These are phyloP conservation scores for Onychostoma macrolepis DNA, from an alignment of 2,113 vertebrate genomes.

Conservation along the genomic window DNA sequence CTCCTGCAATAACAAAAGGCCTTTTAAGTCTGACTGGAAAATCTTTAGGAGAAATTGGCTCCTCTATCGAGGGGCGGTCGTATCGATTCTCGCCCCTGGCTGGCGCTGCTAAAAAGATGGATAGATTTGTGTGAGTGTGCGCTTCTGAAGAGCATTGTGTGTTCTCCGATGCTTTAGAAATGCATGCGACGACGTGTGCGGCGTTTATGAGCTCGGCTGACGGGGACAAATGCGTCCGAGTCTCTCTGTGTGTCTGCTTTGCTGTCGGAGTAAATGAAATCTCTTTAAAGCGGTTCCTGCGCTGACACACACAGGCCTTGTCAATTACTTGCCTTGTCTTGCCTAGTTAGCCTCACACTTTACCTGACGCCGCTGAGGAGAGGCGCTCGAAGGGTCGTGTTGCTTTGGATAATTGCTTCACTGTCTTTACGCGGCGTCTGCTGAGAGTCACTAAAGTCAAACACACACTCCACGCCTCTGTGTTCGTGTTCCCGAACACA, in stretches of 20 bases:
- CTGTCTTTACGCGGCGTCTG: not conserved
- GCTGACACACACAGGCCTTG: slow-evolving; percentile 44
- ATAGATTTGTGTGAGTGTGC: slow-evolving; percentile 78
- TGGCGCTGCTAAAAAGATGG: slow-evolving; percentile 75
- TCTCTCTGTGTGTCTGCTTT: not conserved
- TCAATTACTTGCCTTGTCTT: slow-evolving; percentile 50
- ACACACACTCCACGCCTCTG: not conserved
- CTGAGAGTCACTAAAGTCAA: slow-evolving; percentile 1
- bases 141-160: slow-evolving; percentile 75
- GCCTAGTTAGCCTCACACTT: slow-evolving; percentile 34
- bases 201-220: slow-evolving; percentile 66
- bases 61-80: slow-evolving; percentile 72
- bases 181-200: slow-evolving; percentile 64
- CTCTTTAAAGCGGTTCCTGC: slow-evolving; percentile 49
- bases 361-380: not conserved
- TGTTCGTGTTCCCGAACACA: not conserved
- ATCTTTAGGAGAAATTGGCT: slow-evolving; percentile 82
- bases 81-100: slow-evolving; percentile 79
- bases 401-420: slow-evolving; percentile 21
- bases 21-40: slow-evolving; percentile 80
- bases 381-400: not conserved
- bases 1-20: slow-evolving; percentile 79
- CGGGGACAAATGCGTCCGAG: slow-evolving; percentile 63
- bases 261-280: slow-evolving; percentile 46
- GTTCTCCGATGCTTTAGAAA: slow-evolving; percentile 72